Base-by-base conservation (phyloP, 1,140 invertebrate genomes). In the Campoletis sonorensis region DNA sequence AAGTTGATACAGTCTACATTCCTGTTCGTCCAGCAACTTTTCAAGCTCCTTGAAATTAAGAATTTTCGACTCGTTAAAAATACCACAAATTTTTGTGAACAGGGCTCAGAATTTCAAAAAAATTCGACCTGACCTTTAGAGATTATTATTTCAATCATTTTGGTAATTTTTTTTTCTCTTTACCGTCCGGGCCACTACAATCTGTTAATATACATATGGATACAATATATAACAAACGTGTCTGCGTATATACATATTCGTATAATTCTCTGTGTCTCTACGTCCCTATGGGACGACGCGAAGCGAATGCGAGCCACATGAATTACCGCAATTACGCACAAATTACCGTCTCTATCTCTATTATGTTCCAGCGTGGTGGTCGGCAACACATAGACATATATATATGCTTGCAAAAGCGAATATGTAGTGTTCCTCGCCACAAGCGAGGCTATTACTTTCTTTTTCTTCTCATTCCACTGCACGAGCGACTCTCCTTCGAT, bases 311-410 rank as follows among this genome's bases (percentile, higher is more conserved):
- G 79, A 82, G 71, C 77, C 80, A 80, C 81, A 81, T 81, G 82
- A 84, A 85, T 85, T 85, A 85, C 81, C 81, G 81, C 81, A 84
- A 84, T 85, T 85, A 85, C 82, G 81, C 79, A 85, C 84, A 85
- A 84, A 85, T 85, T 85, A 85, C 84, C 71, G 82, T 81, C 81
- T 82, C 82, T 78, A 81, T 82, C 82, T 84, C 82, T 79, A 82
- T 85, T 85, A 85, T 85, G 79, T 85, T 83, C 77, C 79, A 78
- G 72, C 81, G 72, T 72, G 78, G 81, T 85, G 79, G 81, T 73
- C 79, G 81, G 30, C 68, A 11, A 67, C 30, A 67, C 30, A 67
- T 80, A 26, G 1, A 58, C 16, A 58, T 58, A 21, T n/a, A 18
- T 21, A 21, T 58, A 58, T 54, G 15, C 18, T 4, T 33, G 30